A percentile compares a stretch with the other conserved stretches of the same genome.
Evolutionary conservation across 2,888 invertebrate genomes (phyloP).

Genomic region (Orthosia cruda): DNA sequence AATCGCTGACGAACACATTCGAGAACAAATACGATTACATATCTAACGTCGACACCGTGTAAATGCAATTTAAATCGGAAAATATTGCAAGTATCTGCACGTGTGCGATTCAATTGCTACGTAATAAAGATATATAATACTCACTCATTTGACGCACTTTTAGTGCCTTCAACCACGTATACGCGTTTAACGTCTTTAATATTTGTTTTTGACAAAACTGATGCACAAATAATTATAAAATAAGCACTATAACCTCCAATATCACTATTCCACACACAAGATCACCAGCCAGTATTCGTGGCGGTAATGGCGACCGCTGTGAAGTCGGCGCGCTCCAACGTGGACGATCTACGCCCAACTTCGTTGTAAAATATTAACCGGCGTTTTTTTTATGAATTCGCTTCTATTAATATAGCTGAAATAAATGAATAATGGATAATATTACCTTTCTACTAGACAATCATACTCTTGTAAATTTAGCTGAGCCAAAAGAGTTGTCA

Average conservation of each 20-base stretch:
- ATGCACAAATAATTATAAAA: slow-evolving; percentile 81
- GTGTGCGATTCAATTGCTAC: slow-evolving; percentile 80
- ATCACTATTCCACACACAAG: slow-evolving; percentile 83
- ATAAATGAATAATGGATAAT: slow-evolving; percentile 72
- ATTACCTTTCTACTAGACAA: slow-evolving; percentile 86
- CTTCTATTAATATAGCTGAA: slow-evolving; percentile 63
- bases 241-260: slow-evolving; percentile 89
- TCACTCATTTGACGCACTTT: slow-evolving; percentile 81
- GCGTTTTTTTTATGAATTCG: slow-evolving; percentile 72
- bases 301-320: slow-evolving; percentile 90
- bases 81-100: slow-evolving; percentile 81
- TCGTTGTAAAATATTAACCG: slow-evolving; percentile 79
- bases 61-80: slow-evolving; percentile 78
- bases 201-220: slow-evolving; percentile 73
- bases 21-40: slow-evolving; percentile 75
- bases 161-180: slow-evolving; percentile 73
- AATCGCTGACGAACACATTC: slow-evolving; percentile 62
- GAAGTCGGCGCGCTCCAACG: slow-evolving; percentile 80
- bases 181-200: slow-evolving; percentile 70
- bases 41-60: slow-evolving; percentile 69
- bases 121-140: slow-evolving; percentile 78
- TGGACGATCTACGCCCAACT: slow-evolving; percentile 79
- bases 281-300: slow-evolving; percentile 87
- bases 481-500: slow-evolving; percentile 88
- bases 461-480: slow-evolving; percentile 91